Evolutionary conservation across 2,113 vertebrate genomes (phyloP).

Genomic region (Caranx melampygus): DNA sequence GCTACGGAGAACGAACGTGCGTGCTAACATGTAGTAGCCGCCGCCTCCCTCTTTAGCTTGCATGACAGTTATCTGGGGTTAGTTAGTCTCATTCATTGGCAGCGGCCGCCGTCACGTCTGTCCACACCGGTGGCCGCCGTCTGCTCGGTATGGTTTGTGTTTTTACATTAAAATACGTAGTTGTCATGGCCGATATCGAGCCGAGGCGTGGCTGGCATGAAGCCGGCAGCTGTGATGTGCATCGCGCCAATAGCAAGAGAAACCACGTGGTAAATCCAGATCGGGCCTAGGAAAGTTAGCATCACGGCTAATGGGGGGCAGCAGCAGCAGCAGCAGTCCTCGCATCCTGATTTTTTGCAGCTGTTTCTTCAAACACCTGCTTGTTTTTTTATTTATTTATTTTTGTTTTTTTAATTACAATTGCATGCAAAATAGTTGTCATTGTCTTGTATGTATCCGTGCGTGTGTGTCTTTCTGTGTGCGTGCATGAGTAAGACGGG

Average conservation of each 20-base stretch:
- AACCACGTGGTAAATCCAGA: slow-evolving; percentile 78
- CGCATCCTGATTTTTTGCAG: not conserved
- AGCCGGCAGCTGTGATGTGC: slow-evolving; percentile 61
- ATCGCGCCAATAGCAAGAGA: slow-evolving; percentile 64
- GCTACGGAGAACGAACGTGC: not conserved
- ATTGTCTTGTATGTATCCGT: not conserved
- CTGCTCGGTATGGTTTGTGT: not conserved
- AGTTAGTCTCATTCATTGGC: slow-evolving; percentile 17
- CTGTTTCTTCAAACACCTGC: not conserved
- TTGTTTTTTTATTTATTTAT: not conserved
- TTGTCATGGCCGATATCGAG: slow-evolving; percentile 24
- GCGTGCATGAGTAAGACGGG: not conserved
- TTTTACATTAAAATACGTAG: not conserved
- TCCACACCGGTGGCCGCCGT: not conserved
- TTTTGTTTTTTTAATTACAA: not conserved
- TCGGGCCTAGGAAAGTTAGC: slow-evolving; percentile 72
- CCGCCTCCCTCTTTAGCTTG: not conserved
- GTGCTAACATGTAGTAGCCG: slow-evolving; percentile 4
- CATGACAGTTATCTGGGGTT: not conserved
- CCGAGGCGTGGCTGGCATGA: slow-evolving; percentile 68
- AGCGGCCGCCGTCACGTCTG: not conserved
- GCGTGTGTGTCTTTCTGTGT: too few relatives aligned
- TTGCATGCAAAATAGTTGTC: not conserved
- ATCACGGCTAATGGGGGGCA: slow-evolving; percentile 56
- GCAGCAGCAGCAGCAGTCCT: slow-evolving; percentile 21